phyloP scores from a whole-genome alignment of 1,140 invertebrate genomes.

The Sweltsa coloradensis region DNA sequence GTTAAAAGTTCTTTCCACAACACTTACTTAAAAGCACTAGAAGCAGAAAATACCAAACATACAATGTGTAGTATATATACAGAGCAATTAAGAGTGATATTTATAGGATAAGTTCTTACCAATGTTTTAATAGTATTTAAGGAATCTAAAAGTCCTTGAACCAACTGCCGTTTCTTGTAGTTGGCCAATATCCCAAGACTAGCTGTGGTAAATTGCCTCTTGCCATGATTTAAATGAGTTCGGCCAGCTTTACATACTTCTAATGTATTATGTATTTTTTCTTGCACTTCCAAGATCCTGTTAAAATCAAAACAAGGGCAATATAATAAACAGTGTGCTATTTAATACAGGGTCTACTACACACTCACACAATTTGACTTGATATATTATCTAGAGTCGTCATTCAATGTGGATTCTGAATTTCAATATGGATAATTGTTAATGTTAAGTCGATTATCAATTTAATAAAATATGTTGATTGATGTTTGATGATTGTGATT shows the following conservation, averaged over 20 bases:
- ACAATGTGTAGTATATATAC: too few species aligned
- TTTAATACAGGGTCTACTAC: background rate
- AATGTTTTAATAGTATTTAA: conserved; percentile 72
- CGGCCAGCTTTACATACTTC: conserved; percentile 57
- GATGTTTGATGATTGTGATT: background rate
- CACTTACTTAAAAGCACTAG: too few species aligned
- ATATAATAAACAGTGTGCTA: conserved; percentile 8
- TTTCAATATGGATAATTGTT: background rate
- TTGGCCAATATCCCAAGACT: conserved; percentile 79
- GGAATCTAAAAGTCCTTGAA: conserved; percentile 62
- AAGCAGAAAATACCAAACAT: too few species aligned
- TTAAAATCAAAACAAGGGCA: conserved; percentile 3
- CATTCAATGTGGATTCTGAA: background rate
- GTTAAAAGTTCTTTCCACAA: too few species aligned
- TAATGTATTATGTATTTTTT: conserved; percentile 55
- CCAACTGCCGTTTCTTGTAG: conserved; percentile 70
- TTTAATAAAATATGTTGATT: conserved; percentile 3
- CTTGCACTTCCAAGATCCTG: conserved; percentile 63
- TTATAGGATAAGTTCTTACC: too few species aligned
- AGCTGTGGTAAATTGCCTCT: conserved; percentile 67
- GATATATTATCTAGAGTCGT: background rate
- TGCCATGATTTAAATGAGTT: conserved; percentile 55
- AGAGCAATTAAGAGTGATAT: too few species aligned
- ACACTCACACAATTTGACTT: conserved; percentile 1
- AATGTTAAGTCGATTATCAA: background rate